Percentiles rank a stretch among this genome's conserved stretches.
Evolutionary conservation across 2,113 vertebrate genomes (phyloP).

Genomic region (Microtus montanus): DNA sequence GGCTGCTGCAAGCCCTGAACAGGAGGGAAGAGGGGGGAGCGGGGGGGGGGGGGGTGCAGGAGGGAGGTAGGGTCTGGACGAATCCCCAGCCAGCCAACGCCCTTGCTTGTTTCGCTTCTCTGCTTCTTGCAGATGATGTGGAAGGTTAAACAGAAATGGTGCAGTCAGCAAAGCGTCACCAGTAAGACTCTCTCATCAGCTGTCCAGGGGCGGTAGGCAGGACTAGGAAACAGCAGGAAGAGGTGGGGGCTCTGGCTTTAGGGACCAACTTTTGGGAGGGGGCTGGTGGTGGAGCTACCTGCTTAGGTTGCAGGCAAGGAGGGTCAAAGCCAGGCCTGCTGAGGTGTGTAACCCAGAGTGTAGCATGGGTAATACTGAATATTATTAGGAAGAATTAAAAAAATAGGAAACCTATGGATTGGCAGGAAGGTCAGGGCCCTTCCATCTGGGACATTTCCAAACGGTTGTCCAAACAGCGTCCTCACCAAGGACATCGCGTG

Average conservation of each 20-base stretch:
- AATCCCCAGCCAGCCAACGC: not conserved
- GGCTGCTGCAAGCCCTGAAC: not conserved
- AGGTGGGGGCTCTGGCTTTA: not conserved
- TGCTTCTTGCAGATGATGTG: not conserved
- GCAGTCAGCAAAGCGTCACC: not conserved
- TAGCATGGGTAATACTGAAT: not conserved
- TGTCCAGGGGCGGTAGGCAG: not conserved
- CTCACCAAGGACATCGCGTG: not conserved
- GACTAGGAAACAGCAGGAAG: not conserved
- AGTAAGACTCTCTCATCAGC: not conserved
- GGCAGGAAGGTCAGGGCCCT: not conserved
- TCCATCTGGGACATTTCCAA: not conserved
- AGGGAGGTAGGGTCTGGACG: not conserved
- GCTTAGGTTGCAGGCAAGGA: not conserved
- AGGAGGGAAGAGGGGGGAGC: not conserved
- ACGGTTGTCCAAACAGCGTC: too few species aligned
- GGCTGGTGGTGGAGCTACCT: not conserved
- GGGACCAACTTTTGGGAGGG: not conserved
- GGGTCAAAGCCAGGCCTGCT: not conserved
- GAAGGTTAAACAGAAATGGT: not conserved
- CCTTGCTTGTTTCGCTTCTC: not conserved
- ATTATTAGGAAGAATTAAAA: not conserved
- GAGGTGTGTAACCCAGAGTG: not conserved
- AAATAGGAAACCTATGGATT: rapidly evolving
- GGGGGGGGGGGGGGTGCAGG: not conserved